Conservation (phyloP, 2,113 vertebrate genomes). For the Toxotes chatareus region DNA sequence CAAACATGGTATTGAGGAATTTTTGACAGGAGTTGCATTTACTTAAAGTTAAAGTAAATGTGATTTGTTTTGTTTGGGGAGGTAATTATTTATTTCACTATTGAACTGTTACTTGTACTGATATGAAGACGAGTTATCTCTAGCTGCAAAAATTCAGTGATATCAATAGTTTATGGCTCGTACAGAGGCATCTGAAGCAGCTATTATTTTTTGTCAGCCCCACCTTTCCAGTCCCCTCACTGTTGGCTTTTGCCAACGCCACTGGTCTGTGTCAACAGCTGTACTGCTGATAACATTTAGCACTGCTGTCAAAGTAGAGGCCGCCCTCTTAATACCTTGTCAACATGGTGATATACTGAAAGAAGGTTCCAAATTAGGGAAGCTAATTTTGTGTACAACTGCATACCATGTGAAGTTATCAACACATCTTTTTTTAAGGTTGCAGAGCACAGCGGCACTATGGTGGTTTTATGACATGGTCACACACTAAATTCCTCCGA, state of each 20-base stretch:
- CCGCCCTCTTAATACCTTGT: constrained; percentile 31
- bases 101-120: too few relatives aligned
- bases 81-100: too few relatives aligned
- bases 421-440: constrained; percentile 34
- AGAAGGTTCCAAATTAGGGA: constrained; percentile 1
- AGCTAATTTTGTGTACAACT: constrained; percentile 35
- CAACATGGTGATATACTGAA: constrained; percentile 31
- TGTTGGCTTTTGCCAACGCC: not conserved
- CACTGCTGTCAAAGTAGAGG: not conserved
- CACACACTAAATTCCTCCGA: constrained; percentile 5
- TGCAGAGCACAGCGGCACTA: constrained; percentile 4
- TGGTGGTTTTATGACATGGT: constrained; percentile 2
- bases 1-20: too few relatives aligned
- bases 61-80: too few relatives aligned
- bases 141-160: too few relatives aligned
- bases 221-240: not conserved
- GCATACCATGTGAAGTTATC: constrained; percentile 4
- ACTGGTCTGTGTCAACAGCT: constrained; percentile 15
- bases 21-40: too few relatives aligned
- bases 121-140: too few relatives aligned
- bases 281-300: constrained; percentile 17
- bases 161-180: not conserved
- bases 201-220: constrained; percentile 7
- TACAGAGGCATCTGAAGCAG: not conserved
- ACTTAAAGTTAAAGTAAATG: too few relatives aligned